A percentile compares a stretch with the other conserved stretches of the same genome.
These are phyloP conservation scores for Drosophila pseudotakahashii DNA, from an alignment of 2,888 invertebrate genomes.

Conservation along the genomic window DNA sequence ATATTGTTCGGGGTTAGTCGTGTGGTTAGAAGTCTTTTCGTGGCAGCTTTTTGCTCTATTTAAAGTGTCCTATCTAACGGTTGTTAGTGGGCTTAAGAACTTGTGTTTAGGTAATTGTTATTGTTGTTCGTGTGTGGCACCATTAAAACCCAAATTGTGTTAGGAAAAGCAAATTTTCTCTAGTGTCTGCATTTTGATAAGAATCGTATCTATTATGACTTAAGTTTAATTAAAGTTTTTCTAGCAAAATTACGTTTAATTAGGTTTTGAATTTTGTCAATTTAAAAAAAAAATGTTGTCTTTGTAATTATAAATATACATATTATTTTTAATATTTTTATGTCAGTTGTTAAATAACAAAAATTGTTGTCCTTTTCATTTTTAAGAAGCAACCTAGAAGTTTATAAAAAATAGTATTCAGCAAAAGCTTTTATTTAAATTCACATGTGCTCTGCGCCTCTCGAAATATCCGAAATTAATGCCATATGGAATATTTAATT, in stretches of 20 bases:
- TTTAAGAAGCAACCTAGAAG: neutral
- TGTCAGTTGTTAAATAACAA: no score
- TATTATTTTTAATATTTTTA: no score
- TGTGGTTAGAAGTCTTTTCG: slow-evolving; percentile 26
- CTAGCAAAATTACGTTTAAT: no score
- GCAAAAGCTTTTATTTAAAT: neutral
- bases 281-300: no score
- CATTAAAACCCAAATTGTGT: slow-evolving; percentile 53
- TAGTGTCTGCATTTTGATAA: neutral
- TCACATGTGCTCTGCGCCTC: neutral
- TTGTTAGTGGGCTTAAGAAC: slow-evolving; percentile 51
- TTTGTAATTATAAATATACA: no score
- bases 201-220: no score
- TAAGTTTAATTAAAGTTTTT: no score
- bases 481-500: slow-evolving; percentile 16
- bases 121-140: slow-evolving; percentile 44
- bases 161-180: slow-evolving; percentile 41
- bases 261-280: no score
- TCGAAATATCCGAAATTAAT: neutral
- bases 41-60: slow-evolving; percentile 8
- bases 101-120: slow-evolving; percentile 46
- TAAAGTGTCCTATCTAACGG: slow-evolving; percentile 5
- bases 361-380: neutral
- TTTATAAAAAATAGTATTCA: neutral
- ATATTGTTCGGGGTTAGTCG: slow-evolving; percentile 31